phyloP scores from a whole-genome alignment of 2,888 invertebrate species.

The Watsonalla cultraria region DNA sequence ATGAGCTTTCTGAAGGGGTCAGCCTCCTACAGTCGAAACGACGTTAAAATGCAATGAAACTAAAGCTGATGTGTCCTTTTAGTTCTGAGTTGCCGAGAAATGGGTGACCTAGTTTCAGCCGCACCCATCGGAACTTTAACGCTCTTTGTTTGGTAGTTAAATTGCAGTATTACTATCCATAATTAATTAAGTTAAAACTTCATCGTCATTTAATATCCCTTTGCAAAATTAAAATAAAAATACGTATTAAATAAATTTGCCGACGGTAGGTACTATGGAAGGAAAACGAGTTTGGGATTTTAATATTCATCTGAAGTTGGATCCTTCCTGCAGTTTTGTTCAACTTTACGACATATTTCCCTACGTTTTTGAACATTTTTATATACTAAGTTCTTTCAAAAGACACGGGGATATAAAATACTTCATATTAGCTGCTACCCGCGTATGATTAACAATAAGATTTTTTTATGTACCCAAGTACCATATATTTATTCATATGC shows the following conservation, averaged over 20 bases:
- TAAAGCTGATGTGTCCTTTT: slow-evolving; percentile 45
- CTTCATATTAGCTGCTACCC: too few relatives aligned
- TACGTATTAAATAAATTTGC: background rate
- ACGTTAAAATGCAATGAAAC: slow-evolving; percentile 40
- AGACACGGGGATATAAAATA: too few relatives aligned
- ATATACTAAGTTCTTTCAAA: too few relatives aligned
- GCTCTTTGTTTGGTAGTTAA: slow-evolving; percentile 48
- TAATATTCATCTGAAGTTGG: background rate
- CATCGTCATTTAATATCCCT: too few relatives aligned
- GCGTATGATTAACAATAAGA: too few relatives aligned
- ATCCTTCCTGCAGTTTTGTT: background rate
- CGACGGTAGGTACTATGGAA: background rate
- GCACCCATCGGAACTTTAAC: slow-evolving; percentile 51
- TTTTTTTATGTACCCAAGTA: too few relatives aligned
- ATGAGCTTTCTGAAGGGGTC: slow-evolving; percentile 48
- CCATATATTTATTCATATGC: too few relatives aligned
- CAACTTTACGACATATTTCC: background rate
- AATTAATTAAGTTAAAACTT: too few relatives aligned
- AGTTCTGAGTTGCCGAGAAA: slow-evolving; percentile 50
- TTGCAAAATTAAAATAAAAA: too few relatives aligned
- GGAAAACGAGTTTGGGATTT: background rate
- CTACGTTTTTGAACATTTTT: background rate
- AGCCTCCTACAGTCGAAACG: slow-evolving; percentile 46
- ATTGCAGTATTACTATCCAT: slow-evolving; percentile 46
- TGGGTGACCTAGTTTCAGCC: slow-evolving; percentile 71